Base-by-base conservation (phyloP, 2,888 invertebrate species). In the Stenotaenia linearis region DNA sequence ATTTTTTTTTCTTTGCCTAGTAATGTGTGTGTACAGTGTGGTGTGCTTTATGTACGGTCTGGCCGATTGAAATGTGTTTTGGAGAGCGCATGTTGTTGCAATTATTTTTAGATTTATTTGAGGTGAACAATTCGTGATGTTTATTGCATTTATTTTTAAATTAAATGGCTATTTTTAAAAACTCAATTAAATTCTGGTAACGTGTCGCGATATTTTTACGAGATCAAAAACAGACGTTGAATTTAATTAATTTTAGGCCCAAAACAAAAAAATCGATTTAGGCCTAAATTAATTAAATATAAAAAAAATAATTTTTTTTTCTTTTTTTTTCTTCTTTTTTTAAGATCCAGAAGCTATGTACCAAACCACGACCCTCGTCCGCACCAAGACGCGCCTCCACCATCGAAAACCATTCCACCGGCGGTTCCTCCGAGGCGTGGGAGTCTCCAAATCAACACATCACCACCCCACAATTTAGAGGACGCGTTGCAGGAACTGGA, bases 401-500 rank as follows among this genome's bases (percentile, higher is more conserved):
- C 78, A 12, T 56, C 56, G n/a, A 79, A 35, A 21, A 21, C 79
- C 37, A 75, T 23, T 25, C 74, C 79, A 21, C 79, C 79, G 3
- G 74, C 79, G 0, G 32, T 75, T 23, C 79, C 79, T 12, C 79
- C 79, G 2, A 37, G 79, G 21, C 74, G 79, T 9, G 69, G 75
- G 15, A 79, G 79, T 35, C 56, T 75, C 0, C 79, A 77, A 10
- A 12, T 75, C 23, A 9, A 32, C 18, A 28, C 75, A 21, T 32
- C 77, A n/a, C 61, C 77, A n/a, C 61, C 80, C 82, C 30, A 80
- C 74, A 82, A 81, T 75, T 84, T 83, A 82, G 82, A 80, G 37
- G 95, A 96, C 84, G 96, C 96, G 78, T 89, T 96, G 28, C 92
- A 92, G 83, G 96, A 96, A 86, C 86, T 96, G 79, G 96, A 96